Conservation (phyloP, 2,888 invertebrate genomes). For the Stegana nigrithorax region DNA sequence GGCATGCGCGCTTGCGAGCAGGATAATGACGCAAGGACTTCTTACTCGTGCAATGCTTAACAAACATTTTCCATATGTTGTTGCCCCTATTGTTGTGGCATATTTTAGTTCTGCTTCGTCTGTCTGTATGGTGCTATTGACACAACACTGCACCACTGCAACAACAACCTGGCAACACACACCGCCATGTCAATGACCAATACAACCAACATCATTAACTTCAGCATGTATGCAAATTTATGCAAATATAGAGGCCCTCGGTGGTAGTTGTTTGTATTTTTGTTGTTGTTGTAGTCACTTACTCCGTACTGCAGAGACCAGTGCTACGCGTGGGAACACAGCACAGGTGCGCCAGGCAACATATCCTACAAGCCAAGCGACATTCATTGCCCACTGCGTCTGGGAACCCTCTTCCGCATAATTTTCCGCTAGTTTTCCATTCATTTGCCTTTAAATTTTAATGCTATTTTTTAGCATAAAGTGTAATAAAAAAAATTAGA, state of each 20-base stretch:
- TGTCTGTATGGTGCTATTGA: too few relatives aligned
- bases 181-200: too few relatives aligned
- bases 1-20: too few relatives aligned
- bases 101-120: constrained; percentile 9
- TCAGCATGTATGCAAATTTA: constrained; percentile 1
- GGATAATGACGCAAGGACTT: too few relatives aligned
- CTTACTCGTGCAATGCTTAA: neutral
- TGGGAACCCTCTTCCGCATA: neutral
- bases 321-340: neutral
- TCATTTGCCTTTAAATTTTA: neutral
- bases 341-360: neutral
- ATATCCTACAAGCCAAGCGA: neutral
- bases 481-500: neutral
- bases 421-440: neutral
- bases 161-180: too few relatives aligned
- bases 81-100: neutral
- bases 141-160: too few relatives aligned
- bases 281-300: too few relatives aligned
- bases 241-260: too few relatives aligned
- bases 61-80: constrained; percentile 7
- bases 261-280: too few relatives aligned
- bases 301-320: neutral
- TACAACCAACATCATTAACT: too few relatives aligned
- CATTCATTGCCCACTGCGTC: neutral
- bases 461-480: neutral